Conservation (phyloP, 2,888 invertebrate genomes). For the Napeogenes sylphis region DNA sequence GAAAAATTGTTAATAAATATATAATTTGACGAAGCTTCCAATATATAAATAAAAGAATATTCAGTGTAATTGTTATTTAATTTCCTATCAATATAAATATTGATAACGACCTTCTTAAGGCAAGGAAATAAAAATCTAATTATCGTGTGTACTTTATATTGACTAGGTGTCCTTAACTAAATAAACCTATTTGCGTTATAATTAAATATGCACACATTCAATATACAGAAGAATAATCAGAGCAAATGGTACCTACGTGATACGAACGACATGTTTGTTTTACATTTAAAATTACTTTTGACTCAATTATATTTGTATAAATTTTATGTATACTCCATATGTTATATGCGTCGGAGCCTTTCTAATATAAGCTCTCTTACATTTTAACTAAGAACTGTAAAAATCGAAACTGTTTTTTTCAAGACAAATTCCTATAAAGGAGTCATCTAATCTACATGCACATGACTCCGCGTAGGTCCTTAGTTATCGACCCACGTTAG, state of each 20-base stretch:
- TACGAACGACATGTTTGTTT: constrained; percentile 33
- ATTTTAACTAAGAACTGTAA: constrained; percentile 1
- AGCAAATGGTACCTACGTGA: constrained; percentile 16
- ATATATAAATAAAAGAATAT: background rate
- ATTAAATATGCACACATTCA: constrained; percentile 13
- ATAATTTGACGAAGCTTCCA: background rate
- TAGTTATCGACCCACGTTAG: constrained; percentile 66
- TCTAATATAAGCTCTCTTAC: too few species aligned
- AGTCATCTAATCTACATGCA: constrained; percentile 46
- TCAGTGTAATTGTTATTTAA: too few species aligned
- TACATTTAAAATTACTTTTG: constrained; percentile 8
- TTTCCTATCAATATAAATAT: too few species aligned
- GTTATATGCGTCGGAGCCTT: too few species aligned
- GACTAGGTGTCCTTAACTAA: constrained; percentile 7
- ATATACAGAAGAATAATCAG: constrained; percentile 16
- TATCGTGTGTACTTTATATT: background rate
- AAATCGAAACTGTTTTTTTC: constrained; percentile 19
- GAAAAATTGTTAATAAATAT: constrained; percentile 26
- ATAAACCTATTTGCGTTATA: constrained; percentile 22
- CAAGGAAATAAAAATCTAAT: too few species aligned
- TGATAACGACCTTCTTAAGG: too few species aligned
- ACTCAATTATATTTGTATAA: constrained; percentile 9
- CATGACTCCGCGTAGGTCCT: constrained; percentile 67
- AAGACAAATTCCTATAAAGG: constrained; percentile 39
- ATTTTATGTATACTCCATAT: too few species aligned